Evolutionary conservation across 2,888 invertebrate genomes (phyloP).

Genomic region (Hypselothyrea guttata): DNA sequence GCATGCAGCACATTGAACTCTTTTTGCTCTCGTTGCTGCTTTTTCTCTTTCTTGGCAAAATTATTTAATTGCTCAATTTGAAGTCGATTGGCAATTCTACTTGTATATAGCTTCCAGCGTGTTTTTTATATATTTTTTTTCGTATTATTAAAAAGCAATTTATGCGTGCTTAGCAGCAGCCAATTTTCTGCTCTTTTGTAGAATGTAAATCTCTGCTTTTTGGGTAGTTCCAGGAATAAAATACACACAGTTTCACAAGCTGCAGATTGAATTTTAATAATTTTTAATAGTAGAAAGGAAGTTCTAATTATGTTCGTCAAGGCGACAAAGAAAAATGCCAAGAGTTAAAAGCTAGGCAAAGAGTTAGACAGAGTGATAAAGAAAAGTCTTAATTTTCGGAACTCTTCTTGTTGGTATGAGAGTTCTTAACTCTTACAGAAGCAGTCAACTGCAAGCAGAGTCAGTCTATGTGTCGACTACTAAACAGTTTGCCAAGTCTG

Average conservation of each 20-base stretch:
- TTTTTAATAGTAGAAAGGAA: too few relatives aligned
- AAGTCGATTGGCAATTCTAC: conserved; percentile 46
- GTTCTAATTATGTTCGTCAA: too few relatives aligned
- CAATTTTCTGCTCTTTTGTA: conserved; percentile 21
- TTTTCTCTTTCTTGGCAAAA: conserved; percentile 28
- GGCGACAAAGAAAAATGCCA: too few relatives aligned
- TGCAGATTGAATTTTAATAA: too few relatives aligned
- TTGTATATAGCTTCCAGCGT: conserved; percentile 45
- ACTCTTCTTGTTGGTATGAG: not conserved
- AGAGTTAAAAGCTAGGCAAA: not conserved
- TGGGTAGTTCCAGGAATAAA: conserved; percentile 1
- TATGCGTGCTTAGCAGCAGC: conserved; percentile 20
- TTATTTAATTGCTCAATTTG: conserved; percentile 60
- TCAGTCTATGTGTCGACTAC: conserved; percentile 17
- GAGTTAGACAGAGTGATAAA: not conserved
- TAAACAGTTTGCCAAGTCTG: conserved; percentile 25
- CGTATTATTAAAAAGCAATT: conserved; percentile 61
- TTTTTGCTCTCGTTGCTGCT: not conserved
- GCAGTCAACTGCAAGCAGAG: conserved; percentile 13
- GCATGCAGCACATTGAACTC: conserved; percentile 63
- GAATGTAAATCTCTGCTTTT: conserved; percentile 8
- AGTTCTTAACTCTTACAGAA: not conserved
- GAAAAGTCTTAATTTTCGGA: too few relatives aligned
- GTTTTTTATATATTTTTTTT: conserved; percentile 27
- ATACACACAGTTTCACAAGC: too few relatives aligned